Percentiles rank a stretch among this genome's conserved stretches.
phyloP scores from a whole-genome alignment of 1,140 invertebrate genomes.

The Cotesia chilonis region DNA sequence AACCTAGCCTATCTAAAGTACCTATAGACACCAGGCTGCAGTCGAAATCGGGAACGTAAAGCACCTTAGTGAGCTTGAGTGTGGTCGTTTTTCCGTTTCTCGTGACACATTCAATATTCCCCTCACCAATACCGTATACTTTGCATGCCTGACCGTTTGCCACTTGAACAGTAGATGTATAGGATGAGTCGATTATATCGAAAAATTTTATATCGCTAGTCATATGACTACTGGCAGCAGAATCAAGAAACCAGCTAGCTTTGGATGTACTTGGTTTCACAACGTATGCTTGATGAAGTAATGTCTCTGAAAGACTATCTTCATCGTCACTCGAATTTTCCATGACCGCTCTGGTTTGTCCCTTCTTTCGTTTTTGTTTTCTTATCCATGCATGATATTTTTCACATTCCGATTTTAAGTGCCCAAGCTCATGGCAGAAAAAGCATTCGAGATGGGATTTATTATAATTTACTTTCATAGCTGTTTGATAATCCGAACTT shows the following conservation, averaged over 20 bases:
- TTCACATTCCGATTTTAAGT: background rate
- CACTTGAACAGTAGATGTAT: too few relatives aligned
- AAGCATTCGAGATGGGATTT: background rate
- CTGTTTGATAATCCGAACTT: too few relatives aligned
- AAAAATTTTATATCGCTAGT: too few relatives aligned
- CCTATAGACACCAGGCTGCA: background rate
- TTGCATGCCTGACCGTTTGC: too few relatives aligned
- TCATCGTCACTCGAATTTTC: background rate
- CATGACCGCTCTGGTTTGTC: background rate
- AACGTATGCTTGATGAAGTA: background rate
- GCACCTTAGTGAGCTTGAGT: background rate
- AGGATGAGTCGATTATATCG: too few relatives aligned
- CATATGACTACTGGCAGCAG: background rate
- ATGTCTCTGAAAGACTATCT: too few relatives aligned
- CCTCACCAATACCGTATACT: slow-evolving; percentile 1
- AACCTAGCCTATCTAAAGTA: background rate
- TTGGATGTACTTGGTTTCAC: background rate
- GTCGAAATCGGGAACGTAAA: slow-evolving; percentile 8
- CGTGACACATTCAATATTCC: slow-evolving; percentile 4
- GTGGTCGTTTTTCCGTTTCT: background rate
- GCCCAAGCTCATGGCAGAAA: background rate
- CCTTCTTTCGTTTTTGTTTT: background rate
- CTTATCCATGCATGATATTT: slow-evolving; percentile 3
- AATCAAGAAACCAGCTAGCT: background rate
- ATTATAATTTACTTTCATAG: too few relatives aligned